Conservation (phyloP, 1,140 invertebrate species). For the Tetranychus urticae region DNA sequence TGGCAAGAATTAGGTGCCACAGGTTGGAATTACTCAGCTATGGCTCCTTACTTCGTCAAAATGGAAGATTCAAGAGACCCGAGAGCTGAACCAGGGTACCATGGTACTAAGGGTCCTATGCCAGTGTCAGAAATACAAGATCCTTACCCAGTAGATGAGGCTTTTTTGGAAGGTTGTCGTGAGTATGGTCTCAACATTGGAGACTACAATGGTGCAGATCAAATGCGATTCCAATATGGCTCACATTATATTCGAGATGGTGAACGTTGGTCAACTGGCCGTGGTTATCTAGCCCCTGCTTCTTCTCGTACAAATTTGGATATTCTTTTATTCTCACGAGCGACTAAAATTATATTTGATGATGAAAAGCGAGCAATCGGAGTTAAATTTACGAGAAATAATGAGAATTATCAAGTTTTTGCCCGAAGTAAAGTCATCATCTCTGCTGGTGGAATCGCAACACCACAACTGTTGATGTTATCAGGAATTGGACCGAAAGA, state of each 20-base stretch:
- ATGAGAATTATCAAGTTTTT: constrained; percentile 16
- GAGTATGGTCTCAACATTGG: constrained; percentile 52
- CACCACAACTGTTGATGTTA: too few relatives aligned
- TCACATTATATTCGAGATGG: constrained; percentile 43
- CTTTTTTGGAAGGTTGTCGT: constrained; percentile 50
- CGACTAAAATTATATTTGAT: constrained; percentile 57
- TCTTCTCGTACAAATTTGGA: constrained; percentile 47
- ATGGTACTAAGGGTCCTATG: constrained; percentile 46
- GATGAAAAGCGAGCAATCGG: constrained; percentile 42
- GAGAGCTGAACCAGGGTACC: constrained; percentile 33
- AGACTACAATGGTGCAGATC: constrained; percentile 55
- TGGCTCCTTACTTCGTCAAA: constrained; percentile 31
- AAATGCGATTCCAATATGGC: constrained; percentile 31
- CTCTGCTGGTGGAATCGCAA: too few relatives aligned
- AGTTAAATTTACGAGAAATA: constrained; percentile 40
- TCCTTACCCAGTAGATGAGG: constrained; percentile 47
- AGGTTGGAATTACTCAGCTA: constrained; percentile 33
- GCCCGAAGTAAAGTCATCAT: too few relatives aligned
- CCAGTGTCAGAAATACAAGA: constrained; percentile 60
- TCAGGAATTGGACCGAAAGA: too few relatives aligned
- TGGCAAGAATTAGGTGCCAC: constrained; percentile 60
- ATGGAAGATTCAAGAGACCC: constrained; percentile 15
- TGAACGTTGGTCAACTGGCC: constrained; percentile 61
- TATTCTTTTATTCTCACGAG: constrained; percentile 54
- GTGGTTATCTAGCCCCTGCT: constrained; percentile 41